Percentiles rank a stretch among this genome's conserved stretches.
phyloP scores from a whole-genome alignment of 2,113 vertebrate species.

The Eolophus roseicapilla region DNA sequence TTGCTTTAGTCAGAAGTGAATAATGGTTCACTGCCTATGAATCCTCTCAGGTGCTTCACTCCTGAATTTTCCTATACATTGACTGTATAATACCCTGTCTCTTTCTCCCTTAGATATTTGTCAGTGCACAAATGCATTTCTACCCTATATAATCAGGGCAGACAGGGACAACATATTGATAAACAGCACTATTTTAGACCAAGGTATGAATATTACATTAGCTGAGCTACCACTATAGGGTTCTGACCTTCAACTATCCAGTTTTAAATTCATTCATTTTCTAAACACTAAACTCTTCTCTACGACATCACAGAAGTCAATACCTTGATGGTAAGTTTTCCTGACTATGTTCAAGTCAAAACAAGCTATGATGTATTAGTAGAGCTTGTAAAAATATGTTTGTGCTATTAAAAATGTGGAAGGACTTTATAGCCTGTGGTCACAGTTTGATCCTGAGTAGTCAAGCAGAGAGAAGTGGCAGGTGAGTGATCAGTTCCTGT shows the following conservation, averaged over 20 bases:
- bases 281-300: slow-evolving; percentile 61
- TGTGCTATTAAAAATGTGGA: background rate
- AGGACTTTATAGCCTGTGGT: background rate
- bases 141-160: slow-evolving; percentile 65
- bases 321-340: slow-evolving; percentile 50
- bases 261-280: slow-evolving; percentile 74
- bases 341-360: slow-evolving; percentile 64
- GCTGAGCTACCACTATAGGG: slow-evolving; percentile 72
- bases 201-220: slow-evolving; percentile 79
- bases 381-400: background rate
- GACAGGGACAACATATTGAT: slow-evolving; percentile 73
- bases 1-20: slow-evolving; percentile 54
- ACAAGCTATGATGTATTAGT: slow-evolving; percentile 50
- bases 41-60: background rate
- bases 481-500: background rate
- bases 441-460: background rate
- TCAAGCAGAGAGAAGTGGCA: background rate
- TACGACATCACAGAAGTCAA: slow-evolving; percentile 57
- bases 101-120: slow-evolving; percentile 48
- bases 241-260: slow-evolving; percentile 73
- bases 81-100: slow-evolving; percentile 36
- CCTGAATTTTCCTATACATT: background rate
- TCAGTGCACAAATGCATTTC: slow-evolving; percentile 67
- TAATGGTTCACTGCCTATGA: slow-evolving; percentile 38
- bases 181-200: slow-evolving; percentile 58